Conservation (phyloP, 1,140 invertebrate genomes). For the Phthorimaea operculella region DNA sequence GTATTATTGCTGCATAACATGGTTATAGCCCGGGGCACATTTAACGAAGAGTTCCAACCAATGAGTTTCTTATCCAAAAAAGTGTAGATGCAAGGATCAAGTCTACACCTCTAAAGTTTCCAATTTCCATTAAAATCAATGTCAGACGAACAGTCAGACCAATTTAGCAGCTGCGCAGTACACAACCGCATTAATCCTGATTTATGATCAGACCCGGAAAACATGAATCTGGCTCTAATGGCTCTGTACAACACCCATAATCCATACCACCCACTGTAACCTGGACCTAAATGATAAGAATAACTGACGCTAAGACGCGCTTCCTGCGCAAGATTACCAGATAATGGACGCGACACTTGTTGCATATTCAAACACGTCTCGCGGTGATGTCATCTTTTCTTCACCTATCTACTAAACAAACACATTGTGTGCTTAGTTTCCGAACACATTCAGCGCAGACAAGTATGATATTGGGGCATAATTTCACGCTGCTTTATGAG, state of each 20-base stretch:
- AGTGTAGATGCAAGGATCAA: too few species aligned
- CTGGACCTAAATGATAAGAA: slow-evolving; percentile 3
- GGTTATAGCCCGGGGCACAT: too few species aligned
- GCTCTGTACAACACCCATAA: background rate
- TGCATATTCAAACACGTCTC: background rate
- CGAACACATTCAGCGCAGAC: too few species aligned
- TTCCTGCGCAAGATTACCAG: slow-evolving; percentile 1
- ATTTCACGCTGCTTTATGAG: too few species aligned
- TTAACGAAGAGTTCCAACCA: too few species aligned
- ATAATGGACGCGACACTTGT: slow-evolving; percentile 4
- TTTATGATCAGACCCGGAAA: slow-evolving; percentile 1
- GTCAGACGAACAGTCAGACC: background rate
- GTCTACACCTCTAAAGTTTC: too few species aligned
- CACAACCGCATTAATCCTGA: background rate
- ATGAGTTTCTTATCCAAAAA: too few species aligned
- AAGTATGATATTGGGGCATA: too few species aligned
- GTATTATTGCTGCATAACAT: too few species aligned
- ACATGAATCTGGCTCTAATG: slow-evolving; percentile 1
- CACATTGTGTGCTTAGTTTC: too few species aligned
- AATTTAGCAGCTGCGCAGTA: background rate
- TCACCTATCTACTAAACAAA: too few species aligned
- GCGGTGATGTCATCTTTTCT: background rate
- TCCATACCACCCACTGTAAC: background rate
- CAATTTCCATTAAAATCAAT: too few species aligned
- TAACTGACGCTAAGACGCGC: slow-evolving; percentile 1